Conservation (phyloP, 2,797 vertebrate species). For the Ctenosaura bakeri region DNA sequence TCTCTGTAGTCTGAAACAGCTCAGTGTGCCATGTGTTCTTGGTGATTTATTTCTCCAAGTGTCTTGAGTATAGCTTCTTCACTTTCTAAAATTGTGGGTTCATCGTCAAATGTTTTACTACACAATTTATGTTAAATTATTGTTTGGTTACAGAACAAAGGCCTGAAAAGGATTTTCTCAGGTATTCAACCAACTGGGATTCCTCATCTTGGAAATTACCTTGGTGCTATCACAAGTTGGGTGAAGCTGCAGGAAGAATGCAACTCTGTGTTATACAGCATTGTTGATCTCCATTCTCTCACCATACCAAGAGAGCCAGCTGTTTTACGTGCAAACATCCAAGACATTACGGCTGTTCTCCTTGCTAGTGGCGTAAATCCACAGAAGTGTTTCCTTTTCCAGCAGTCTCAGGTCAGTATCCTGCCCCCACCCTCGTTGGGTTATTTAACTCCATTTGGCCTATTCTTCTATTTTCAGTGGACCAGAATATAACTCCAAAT, state of each 20-base stretch:
- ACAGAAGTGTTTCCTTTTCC: conserved; percentile 88
- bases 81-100: background rate
- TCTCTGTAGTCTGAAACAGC: no score
- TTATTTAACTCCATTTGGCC: background rate
- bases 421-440: background rate
- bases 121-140: conserved; percentile 46
- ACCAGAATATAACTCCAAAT: background rate
- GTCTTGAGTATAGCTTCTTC: no score
- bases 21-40: no score
- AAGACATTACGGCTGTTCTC: conserved; percentile 92
- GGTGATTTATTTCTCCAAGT: no score
- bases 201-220: conserved; percentile 94
- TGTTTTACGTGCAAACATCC: conserved; percentile 83
- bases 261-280: conserved; percentile 89
- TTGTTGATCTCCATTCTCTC: conserved; percentile 95
- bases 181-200: conserved; percentile 95
- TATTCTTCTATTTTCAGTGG: background rate
- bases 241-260: conserved; percentile 86
- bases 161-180: conserved; percentile 85
- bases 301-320: conserved; percentile 89
- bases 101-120: background rate
- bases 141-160: conserved; percentile 72
- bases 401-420: conserved; percentile 91
- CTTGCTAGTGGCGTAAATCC: conserved; percentile 94
- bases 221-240: conserved; percentile 95